Evolutionary conservation across 2,113 vertebrate genomes (phyloP).

Genomic region (Podiceps cristatus): DNA sequence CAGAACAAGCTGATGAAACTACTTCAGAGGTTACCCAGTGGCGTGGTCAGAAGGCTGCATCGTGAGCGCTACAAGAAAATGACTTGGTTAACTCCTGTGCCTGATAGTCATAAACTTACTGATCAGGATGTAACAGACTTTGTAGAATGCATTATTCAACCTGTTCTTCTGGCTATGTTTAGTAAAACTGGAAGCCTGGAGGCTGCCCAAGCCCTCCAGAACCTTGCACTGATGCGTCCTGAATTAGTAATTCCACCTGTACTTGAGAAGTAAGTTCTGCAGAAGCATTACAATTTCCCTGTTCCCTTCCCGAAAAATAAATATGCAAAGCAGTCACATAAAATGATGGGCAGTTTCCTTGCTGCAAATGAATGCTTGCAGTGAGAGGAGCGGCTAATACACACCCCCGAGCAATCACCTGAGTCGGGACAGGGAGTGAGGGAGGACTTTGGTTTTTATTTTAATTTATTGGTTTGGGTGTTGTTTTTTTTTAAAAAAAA

Average conservation of each 20-base stretch:
- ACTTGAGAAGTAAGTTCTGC: conserved; percentile 89
- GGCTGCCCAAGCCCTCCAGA: conserved; percentile 96
- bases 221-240: conserved; percentile 95
- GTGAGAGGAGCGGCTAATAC: not conserved
- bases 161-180: conserved; percentile 98
- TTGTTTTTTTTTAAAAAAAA: not conserved
- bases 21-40: conserved; percentile 91
- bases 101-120: conserved; percentile 91
- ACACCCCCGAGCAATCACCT: not conserved
- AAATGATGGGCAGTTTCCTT: not conserved
- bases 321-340: not conserved
- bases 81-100: conserved; percentile 92
- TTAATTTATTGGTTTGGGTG: not conserved
- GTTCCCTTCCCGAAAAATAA: not conserved
- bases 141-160: conserved; percentile 95
- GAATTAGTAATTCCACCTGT: conserved; percentile 97
- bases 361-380: not conserved
- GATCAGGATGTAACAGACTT: conserved; percentile 95
- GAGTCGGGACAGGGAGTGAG: not conserved
- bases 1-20: conserved; percentile 99
- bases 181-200: conserved; percentile 98
- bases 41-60: conserved; percentile 92
- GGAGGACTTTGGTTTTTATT: not conserved
- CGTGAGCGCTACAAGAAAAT: conserved; percentile 92
- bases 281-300: accelerated